Evolutionary conservation across 2,113 vertebrate genomes (phyloP), one percentile per base, ranked within the genome.

Genomic region (Chinchilla lanigera): DNA sequence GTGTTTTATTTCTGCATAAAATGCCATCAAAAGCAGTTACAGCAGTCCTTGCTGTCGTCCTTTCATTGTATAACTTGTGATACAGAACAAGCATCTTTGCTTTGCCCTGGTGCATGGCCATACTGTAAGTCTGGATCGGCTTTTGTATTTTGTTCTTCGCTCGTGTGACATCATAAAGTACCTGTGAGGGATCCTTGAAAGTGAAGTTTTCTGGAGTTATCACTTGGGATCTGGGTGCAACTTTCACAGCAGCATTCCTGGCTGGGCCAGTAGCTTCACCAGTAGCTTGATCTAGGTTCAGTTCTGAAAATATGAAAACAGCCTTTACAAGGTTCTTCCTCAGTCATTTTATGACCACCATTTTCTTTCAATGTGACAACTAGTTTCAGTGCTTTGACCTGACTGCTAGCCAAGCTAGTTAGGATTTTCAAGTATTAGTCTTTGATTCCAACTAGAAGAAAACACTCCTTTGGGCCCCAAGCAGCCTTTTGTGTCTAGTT

Each of bases 1-100:
- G 26, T 75, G 20, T 44, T 93, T 94, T 81, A 75, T 60, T 88
- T 84, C 67, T 85, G 78, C 44, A 16, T 80, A 67, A 91, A 94
- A 93, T 60, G 38, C 17, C 73, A 85, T 50, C 91, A 56, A 75
- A 63, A 63, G 44, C 52, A 78, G 58, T 44, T 24, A 65, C 58
- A 67, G 19, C 10, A 78, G 6, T 5, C 67, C 41, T 80, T 35
- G 19, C 52, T 83, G 56, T 75, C 67, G 71, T 58, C 44, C 38
- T 91, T 77, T 82, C 75, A 9, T 3, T 35, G 30, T 3, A 0
- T 38, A 77, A 22, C 13, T 26, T 19, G 14, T 11, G 28, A 28
- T 20, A 4, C 1, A 24, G 13, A 52, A 22, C 26, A 9, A 35
- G 33, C 50, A 33, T 61, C 30, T 56, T 85, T 61, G 22, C 54